Evolutionary conservation across 2,113 vertebrate genomes (phyloP).

Genomic region (Tursiops truncatus): DNA sequence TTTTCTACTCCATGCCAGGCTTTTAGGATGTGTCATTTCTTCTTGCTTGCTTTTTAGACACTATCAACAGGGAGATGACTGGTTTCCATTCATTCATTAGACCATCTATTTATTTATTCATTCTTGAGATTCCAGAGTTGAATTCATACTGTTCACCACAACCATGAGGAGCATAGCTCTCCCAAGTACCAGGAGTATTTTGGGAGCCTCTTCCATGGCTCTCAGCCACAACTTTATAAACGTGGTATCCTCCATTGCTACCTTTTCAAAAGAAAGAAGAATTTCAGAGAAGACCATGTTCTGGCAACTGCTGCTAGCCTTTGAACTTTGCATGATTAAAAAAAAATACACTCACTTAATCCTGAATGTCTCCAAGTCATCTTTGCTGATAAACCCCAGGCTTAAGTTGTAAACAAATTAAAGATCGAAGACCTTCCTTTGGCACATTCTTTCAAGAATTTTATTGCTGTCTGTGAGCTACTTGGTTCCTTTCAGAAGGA

Average conservation of each 20-base stretch:
- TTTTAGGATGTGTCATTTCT: neutral
- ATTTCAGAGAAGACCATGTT: neutral
- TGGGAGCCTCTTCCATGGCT: neutral
- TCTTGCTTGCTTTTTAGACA: neutral
- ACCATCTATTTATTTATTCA: neutral
- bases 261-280: neutral
- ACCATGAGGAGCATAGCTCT: neutral
- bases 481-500: constrained; percentile 44
- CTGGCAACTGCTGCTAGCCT: neutral
- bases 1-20: neutral
- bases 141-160: neutral
- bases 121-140: neutral
- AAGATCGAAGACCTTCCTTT: constrained; percentile 53
- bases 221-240: neutral
- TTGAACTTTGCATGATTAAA: neutral
- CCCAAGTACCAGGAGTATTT: neutral
- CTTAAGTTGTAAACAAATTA: constrained; percentile 60
- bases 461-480: constrained; percentile 49
- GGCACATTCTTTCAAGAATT: constrained; percentile 46
- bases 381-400: constrained; percentile 35
- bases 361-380: neutral
- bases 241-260: neutral
- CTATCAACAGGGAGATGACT: neutral
- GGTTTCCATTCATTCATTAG: neutral
- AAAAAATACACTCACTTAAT: neutral